These are phyloP conservation scores for Zosterops japonicus DNA, from an alignment of 2,113 vertebrate genomes.

Conservation along the genomic window DNA sequence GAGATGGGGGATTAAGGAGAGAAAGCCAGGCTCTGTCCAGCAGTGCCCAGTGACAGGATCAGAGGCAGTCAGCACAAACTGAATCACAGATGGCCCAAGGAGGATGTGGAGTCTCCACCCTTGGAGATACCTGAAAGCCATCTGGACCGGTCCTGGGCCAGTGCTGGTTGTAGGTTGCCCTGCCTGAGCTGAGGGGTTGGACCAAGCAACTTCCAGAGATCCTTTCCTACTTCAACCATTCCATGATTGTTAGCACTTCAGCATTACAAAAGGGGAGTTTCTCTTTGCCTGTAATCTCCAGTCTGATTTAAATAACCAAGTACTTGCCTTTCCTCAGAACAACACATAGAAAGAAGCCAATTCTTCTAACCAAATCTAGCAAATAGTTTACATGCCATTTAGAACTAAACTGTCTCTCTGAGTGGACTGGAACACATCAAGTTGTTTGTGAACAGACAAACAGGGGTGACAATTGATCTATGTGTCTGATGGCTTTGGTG, in stretches of 20 bases:
- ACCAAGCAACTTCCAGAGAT: not conserved
- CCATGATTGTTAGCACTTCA: not conserved
- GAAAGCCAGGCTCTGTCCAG: not conserved
- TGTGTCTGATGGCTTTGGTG: not conserved
- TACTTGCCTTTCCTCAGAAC: not conserved
- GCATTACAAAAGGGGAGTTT: not conserved
- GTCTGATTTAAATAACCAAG: not conserved
- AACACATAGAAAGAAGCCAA: not conserved
- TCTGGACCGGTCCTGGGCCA: not conserved
- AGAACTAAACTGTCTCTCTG: rapidly evolving
- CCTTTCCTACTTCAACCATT: not conserved
- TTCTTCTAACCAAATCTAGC: not conserved
- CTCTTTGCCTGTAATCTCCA: not conserved
- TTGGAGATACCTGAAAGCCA: not conserved
- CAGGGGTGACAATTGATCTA: not conserved
- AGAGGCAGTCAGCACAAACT: not conserved
- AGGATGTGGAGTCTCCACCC: not conserved
- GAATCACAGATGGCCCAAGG: not conserved
- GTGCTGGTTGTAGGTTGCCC: not conserved
- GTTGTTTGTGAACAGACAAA: not conserved
- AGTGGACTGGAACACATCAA: not conserved
- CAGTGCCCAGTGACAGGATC: not conserved
- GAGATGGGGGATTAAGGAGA: not conserved
- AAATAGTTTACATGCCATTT: not conserved
- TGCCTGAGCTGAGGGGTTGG: not conserved